These are phyloP conservation scores for Sitta carolinensis DNA, from an alignment of 2,797 vertebrate species.

Conservation along the genomic window DNA sequence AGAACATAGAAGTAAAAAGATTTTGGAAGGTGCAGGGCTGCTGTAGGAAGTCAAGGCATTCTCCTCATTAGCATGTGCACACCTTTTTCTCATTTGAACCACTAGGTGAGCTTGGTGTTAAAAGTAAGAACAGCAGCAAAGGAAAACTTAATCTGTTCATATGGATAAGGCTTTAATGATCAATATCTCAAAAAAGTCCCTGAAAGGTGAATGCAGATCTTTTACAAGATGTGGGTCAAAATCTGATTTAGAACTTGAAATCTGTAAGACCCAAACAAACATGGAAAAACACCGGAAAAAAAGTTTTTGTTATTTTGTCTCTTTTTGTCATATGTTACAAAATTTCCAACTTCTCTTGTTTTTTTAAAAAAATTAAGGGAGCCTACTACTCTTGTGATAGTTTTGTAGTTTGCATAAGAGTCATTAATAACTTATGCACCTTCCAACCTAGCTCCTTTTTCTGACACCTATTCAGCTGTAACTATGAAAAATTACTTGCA, in stretches of 20 bases:
- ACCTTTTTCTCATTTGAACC: not conserved
- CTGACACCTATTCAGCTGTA: not conserved
- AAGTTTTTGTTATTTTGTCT: not conserved
- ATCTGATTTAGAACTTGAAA: not conserved
- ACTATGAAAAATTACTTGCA: slow-evolving; percentile 14
- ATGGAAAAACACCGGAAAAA: not conserved
- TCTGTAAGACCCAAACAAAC: not conserved
- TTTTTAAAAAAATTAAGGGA: not conserved
- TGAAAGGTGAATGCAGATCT: not conserved
- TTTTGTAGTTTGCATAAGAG: not conserved
- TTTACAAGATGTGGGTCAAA: not conserved
- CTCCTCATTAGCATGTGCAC: not conserved
- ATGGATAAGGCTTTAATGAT: not conserved
- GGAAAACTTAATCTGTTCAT: not conserved
- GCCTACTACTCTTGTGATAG: not conserved
- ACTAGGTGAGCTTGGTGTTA: not conserved
- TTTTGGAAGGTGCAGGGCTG: not conserved
- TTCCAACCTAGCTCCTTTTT: not conserved
- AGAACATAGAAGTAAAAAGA: not conserved
- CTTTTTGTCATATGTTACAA: not conserved
- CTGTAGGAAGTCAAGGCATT: not conserved
- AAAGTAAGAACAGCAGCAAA: not conserved
- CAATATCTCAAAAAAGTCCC: not conserved
- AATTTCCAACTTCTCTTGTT: not conserved
- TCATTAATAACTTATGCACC: slow-evolving; percentile 28